Percentiles rank a stretch among this genome's conserved stretches.
These are phyloP conservation scores for Pipra filicauda DNA, from an alignment of 2,113 vertebrate species.

Conservation along the genomic window DNA sequence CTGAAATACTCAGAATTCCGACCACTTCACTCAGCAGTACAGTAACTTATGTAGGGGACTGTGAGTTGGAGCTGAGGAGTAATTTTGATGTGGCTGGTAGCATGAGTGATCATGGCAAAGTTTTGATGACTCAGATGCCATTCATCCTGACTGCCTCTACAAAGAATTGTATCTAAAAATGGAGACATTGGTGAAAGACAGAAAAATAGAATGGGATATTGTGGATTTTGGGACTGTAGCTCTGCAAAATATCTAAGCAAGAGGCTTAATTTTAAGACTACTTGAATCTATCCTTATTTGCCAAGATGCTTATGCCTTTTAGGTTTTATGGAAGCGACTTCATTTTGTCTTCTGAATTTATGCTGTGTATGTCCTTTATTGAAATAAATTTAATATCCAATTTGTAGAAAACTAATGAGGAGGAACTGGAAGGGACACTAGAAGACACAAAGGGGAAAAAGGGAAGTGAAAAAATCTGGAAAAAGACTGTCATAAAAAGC, in stretches of 20 bases:
- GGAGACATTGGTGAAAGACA: neutral
- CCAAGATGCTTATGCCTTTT: neutral
- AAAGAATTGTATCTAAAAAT: neutral
- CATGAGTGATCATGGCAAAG: neutral
- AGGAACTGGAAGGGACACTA: neutral
- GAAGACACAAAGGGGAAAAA: neutral
- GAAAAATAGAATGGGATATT: neutral
- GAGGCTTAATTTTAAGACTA: neutral
- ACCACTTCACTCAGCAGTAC: neutral
- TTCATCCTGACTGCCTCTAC: neutral
- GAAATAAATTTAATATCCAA: neutral
- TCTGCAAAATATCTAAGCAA: neutral
- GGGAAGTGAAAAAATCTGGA: neutral
- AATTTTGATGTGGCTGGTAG: neutral
- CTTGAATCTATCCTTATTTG: neutral
- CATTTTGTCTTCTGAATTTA: neutral
- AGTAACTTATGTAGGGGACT: neutral
- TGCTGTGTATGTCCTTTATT: neutral
- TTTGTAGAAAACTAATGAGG: neutral
- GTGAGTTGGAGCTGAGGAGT: accelerated
- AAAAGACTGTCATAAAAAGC: neutral
- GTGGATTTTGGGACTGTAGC: neutral
- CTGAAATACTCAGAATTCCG: neutral
- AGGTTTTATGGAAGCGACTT: neutral
- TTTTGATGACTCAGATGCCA: neutral